A percentile compares a stretch with the other conserved stretches of the same genome.
Evolutionary conservation across 2,113 vertebrate species (phyloP).

Genomic region (Pelodiscus sinensis): DNA sequence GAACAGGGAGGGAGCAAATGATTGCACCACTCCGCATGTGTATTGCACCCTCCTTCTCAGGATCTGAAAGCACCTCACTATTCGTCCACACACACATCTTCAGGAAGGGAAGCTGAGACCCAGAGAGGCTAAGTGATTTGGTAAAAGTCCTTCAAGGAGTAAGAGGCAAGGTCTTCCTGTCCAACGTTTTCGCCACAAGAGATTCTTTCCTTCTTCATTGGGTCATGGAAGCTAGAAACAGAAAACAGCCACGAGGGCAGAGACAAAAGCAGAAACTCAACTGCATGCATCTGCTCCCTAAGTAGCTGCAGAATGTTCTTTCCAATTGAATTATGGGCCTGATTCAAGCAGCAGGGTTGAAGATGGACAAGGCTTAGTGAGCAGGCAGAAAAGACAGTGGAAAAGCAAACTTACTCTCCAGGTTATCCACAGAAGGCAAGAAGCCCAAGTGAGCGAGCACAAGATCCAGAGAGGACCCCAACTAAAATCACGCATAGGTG

Average conservation of each 20-base stretch:
- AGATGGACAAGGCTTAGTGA: neutral
- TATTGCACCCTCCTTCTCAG: neutral
- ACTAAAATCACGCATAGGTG: neutral
- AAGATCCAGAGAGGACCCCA: neutral
- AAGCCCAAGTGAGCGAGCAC: neutral
- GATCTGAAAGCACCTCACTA: conserved; percentile 17
- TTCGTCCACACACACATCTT: conserved; percentile 29
- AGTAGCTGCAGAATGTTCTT: neutral
- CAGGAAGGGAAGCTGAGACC: conserved; percentile 34
- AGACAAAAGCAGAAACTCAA: neutral
- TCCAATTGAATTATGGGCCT: neutral
- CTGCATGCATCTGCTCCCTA: neutral
- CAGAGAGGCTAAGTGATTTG: neutral
- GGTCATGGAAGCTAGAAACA: fast-evolving
- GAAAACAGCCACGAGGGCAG: neutral
- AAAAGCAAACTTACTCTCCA: fast-evolving
- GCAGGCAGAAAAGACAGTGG: fast-evolving
- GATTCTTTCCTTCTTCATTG: neutral
- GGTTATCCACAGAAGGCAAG: neutral
- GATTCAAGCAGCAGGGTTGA: neutral
- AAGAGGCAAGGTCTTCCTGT: neutral
- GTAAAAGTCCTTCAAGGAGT: neutral
- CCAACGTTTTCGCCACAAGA: neutral
- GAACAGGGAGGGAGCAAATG: neutral
- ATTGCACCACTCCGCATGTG: neutral